Evolutionary conservation across 2,888 invertebrate genomes (phyloP), one percentile per base, ranked within the genome.

Genomic region (Spisula solida): DNA sequence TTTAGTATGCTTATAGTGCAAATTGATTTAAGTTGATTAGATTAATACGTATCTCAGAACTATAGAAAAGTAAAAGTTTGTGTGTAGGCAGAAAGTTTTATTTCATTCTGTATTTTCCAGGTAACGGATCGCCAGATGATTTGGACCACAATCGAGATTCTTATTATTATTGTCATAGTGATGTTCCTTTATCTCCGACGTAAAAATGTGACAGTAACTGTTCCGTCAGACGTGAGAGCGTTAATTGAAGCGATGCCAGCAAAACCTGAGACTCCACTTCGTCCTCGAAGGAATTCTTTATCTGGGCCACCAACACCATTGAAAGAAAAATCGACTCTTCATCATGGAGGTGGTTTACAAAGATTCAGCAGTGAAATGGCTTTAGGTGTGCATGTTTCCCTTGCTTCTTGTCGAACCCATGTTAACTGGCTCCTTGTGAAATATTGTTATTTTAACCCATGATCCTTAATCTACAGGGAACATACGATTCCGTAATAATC

Each of bases 41-140:
- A 8, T 41, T 8, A 41, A 41, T 41, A n/a, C n/a, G n/a, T n/a
- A 41, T 41, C 41, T 41, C 41, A 41, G 8, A 41, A 41, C 2
- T 41, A 41, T 8, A 41, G 41, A 41, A 41, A 41, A 5, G 2
- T 41, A 41, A 41, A 41, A 41, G 41, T 41, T 41, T 41, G 8
- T 2, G 2, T 41, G 41, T 2, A 41, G 8, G 8, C 2, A 41
- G 8, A 41, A 5, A 41, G 41, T 41, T 41, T 41, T 41, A 41
- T 41, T 41, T 41, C 8, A 41, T 51, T 51, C 12, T 5, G 1
- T 78, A 25, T 47, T 75, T 91, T 91, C 0, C 83, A 95, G 95
- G 91, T 94, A 5, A 93, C 92, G 12, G 94, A 94, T 78, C 86
- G 94, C 29, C 94, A 95, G 88, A 92, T 93, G 90, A 91, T 92